Evolutionary conservation across 2,113 vertebrate genomes (phyloP).

Genomic region (Pseudorasbora parva): DNA sequence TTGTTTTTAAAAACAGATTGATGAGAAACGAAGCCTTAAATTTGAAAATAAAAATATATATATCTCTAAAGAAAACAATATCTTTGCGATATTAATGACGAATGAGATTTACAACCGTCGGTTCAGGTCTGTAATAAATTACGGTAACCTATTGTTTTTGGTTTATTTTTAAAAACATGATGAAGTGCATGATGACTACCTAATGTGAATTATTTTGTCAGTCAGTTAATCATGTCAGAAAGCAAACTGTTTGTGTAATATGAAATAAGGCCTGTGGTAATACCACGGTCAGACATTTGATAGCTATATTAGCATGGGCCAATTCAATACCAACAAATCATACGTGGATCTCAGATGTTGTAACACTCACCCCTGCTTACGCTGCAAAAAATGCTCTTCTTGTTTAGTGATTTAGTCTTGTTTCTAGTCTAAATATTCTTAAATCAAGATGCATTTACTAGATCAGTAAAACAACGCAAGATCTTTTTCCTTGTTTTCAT

Average conservation of each 20-base stretch:
- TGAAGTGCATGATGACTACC: conserved; percentile 34
- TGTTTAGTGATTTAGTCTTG: no score
- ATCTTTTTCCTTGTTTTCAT: no score
- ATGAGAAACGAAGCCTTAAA: conserved; percentile 43
- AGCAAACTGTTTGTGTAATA: conserved; percentile 39
- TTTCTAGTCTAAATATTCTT: no score
- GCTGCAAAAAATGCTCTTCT: no score
- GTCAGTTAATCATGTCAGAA: conserved; percentile 39
- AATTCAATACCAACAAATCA: conserved; percentile 20
- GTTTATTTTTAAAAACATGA: conserved; percentile 44
- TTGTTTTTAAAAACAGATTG: conserved; percentile 50
- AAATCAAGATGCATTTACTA: no score
- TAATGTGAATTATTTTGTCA: conserved; percentile 51
- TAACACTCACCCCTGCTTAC: background rate
- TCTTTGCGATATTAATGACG: conserved; percentile 22
- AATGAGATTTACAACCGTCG: conserved; percentile 18
- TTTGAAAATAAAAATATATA: conserved; percentile 33
- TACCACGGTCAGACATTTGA: conserved; percentile 29
- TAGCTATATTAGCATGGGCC: background rate
- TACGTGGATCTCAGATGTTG: background rate
- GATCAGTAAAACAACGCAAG: no score
- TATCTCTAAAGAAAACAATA: conserved; percentile 21
- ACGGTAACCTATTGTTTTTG: conserved; percentile 41
- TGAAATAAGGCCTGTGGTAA: conserved; percentile 32
- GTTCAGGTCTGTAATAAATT: conserved; percentile 44